These are phyloP conservation scores for Himalopsyche tibetana DNA, from an alignment of 2,888 invertebrate species.

Conservation along the genomic window DNA sequence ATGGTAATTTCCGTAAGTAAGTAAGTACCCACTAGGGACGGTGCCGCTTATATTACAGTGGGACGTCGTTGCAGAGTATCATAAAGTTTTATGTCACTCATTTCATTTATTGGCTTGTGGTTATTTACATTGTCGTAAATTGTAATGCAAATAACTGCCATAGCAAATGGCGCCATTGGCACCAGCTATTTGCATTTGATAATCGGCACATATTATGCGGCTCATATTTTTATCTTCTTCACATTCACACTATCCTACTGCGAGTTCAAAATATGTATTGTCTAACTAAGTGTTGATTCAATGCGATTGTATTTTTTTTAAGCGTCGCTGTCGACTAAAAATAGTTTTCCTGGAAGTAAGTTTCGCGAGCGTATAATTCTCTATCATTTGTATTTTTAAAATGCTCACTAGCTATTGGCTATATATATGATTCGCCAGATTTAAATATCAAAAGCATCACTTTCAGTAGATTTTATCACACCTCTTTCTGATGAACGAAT, in stretches of 20 bases:
- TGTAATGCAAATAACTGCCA: neutral
- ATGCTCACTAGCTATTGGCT: neutral
- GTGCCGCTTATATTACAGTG: too few species aligned
- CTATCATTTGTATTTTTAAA: neutral
- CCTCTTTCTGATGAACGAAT: too few species aligned
- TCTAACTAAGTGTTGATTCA: conserved; percentile 33
- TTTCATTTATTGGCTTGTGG: neutral
- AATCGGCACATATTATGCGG: neutral
- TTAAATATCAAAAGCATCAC: neutral
- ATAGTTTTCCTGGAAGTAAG: conserved; percentile 49
- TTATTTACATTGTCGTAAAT: conserved; percentile 10
- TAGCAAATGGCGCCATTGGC: neutral
- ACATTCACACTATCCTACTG: neutral
- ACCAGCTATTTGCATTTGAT: conserved; percentile 14
- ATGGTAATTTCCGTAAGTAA: too few species aligned
- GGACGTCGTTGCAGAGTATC: too few species aligned
- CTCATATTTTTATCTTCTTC: conserved; percentile 41
- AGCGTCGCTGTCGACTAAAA: conserved; percentile 34
- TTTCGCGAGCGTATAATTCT: conserved; percentile 17
- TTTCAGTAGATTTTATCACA: too few species aligned
- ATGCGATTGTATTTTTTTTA: conserved; percentile 45
- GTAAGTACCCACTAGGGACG: too few species aligned
- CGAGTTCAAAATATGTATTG: neutral
- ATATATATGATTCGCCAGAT: neutral
- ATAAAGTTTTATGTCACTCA: neutral